phyloP scores from a whole-genome alignment of 2,888 invertebrate species.

The Cremastinae sp. region DNA sequence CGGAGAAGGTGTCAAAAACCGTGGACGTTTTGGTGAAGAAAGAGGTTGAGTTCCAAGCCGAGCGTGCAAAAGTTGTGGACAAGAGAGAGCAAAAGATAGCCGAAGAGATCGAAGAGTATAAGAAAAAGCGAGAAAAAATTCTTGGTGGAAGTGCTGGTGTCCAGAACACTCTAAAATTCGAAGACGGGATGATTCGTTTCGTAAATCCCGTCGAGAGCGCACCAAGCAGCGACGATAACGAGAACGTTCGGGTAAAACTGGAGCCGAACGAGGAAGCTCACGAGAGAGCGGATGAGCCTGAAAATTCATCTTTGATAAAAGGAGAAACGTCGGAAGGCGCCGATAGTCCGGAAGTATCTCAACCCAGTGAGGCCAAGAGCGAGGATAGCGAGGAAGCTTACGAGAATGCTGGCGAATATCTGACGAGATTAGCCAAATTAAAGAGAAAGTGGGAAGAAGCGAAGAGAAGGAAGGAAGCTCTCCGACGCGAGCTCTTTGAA shows the following conservation, averaged over 20 bases:
- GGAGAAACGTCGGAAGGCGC: conserved; percentile 6
- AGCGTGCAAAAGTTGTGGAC: conserved; percentile 68
- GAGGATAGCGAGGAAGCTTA: conserved; percentile 50
- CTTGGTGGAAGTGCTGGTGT: conserved; percentile 67
- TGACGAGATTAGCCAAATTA: conserved; percentile 66
- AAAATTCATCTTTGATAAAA: conserved; percentile 2
- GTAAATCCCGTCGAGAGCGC: conserved; percentile 48
- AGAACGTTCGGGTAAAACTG: conserved; percentile 46
- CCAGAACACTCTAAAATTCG: conserved; percentile 58
- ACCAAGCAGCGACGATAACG: conserved; percentile 35
- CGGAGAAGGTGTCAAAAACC: conserved; percentile 63
- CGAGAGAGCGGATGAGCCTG: conserved; percentile 1
- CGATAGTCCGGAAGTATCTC: neutral
- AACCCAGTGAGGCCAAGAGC: conserved; percentile 29
- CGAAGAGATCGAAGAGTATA: conserved; percentile 78
- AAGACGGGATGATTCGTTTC: conserved; percentile 63
- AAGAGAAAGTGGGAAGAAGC: conserved; percentile 72
- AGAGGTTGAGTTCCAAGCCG: conserved; percentile 70
- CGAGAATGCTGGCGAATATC: conserved; percentile 66
- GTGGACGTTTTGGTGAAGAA: conserved; percentile 67
- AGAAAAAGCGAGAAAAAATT: conserved; percentile 76
- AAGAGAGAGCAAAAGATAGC: conserved; percentile 75
- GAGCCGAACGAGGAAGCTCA: conserved; percentile 38
- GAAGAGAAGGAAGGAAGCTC: conserved; percentile 69
- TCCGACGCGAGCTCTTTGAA: conserved; percentile 67